A percentile compares a stretch with the other conserved stretches of the same genome.
These are phyloP conservation scores for Spodoptera littoralis DNA, from an alignment of 2,888 invertebrate species.

Conservation along the genomic window DNA sequence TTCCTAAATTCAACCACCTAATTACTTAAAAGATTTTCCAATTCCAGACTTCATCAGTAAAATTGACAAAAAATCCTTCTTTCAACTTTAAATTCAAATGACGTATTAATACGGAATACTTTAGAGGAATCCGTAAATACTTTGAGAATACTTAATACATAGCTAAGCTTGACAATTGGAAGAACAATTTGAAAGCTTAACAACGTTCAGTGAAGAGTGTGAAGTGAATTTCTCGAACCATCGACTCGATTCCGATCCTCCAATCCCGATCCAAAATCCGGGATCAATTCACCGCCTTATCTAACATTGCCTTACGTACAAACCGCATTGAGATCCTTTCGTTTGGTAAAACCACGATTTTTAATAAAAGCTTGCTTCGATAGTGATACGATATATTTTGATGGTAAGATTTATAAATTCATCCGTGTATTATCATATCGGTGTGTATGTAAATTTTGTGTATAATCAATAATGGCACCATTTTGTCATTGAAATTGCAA, in stretches of 20 bases:
- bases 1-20: too few relatives aligned
- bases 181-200: slow-evolving; percentile 46
- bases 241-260: slow-evolving; percentile 43
- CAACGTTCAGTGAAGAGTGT: slow-evolving; percentile 44
- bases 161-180: slow-evolving; percentile 34
- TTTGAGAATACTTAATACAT: slow-evolving; percentile 26
- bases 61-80: too few relatives aligned
- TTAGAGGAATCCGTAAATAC: slow-evolving; percentile 6
- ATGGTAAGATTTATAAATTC: slow-evolving; percentile 12
- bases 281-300: slow-evolving; percentile 77
- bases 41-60: too few relatives aligned
- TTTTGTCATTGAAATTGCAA: too few relatives aligned
- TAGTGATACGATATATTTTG: slow-evolving; percentile 25
- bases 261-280: slow-evolving; percentile 56
- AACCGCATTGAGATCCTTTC: slow-evolving; percentile 53
- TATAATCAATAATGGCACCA: too few relatives aligned
- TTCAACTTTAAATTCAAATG: too few relatives aligned
- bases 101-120: too few relatives aligned
- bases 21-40: too few relatives aligned
- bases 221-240: slow-evolving; percentile 55
- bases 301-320: slow-evolving; percentile 73
- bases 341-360: slow-evolving; percentile 40
- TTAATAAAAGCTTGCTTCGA: slow-evolving; percentile 46
- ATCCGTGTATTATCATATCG: too few relatives aligned
- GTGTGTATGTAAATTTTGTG: too few relatives aligned